Percentiles rank a stretch among this genome's conserved stretches.
phyloP scores from a whole-genome alignment of 2,113 vertebrate genomes.

The Petaurus breviceps region DNA sequence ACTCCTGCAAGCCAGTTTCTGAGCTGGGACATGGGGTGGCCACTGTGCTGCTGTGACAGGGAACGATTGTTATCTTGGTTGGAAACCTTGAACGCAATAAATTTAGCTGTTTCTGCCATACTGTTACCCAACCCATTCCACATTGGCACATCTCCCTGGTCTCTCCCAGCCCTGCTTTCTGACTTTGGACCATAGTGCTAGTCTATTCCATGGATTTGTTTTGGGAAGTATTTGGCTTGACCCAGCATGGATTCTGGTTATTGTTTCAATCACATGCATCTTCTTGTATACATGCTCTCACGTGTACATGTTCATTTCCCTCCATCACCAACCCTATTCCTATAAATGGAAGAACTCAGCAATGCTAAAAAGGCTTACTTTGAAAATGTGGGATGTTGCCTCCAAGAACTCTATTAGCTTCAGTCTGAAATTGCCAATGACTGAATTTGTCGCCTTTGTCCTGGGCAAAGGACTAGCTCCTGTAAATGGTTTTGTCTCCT shows the following conservation, averaged over 20 bases:
- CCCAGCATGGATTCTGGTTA: background rate
- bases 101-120: background rate
- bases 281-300: too few species aligned
- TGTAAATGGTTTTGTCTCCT: background rate
- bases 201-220: background rate
- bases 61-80: background rate
- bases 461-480: background rate
- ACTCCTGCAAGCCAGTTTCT: background rate
- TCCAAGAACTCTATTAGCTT: background rate
- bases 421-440: background rate
- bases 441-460: background rate
- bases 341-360: background rate
- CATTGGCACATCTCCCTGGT: background rate
- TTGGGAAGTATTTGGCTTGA: background rate
- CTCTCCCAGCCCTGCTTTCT: background rate
- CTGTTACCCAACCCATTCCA: background rate
- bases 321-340: background rate
- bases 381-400: background rate
- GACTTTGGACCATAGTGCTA: background rate
- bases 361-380: background rate
- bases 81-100: background rate
- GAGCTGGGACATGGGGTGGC: background rate
- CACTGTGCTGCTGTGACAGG: background rate
- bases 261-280: background rate
- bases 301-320: background rate